Evolutionary conservation across 2,797 vertebrate species (phyloP), one percentile per base, ranked within the genome.

Genomic region (Liasis olivaceus): DNA sequence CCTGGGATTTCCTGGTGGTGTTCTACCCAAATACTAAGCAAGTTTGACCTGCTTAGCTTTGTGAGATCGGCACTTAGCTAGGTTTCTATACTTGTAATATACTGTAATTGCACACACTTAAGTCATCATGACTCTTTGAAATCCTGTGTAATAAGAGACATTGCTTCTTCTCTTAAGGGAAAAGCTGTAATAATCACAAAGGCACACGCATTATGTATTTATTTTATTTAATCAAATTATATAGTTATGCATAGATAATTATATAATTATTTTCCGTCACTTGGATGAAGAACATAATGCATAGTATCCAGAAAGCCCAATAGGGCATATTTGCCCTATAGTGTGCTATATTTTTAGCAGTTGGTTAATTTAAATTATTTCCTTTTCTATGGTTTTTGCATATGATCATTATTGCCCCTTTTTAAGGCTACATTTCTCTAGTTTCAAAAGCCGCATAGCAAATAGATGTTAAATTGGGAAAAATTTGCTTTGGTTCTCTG

Each of bases 241-340:
- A 66, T 4, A n/a, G 28, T 66, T 28, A 66, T n/a, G 14, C n/a
- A 13, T n/a, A n/a, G n/a, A n/a, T 66, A 63, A 26, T 63, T 63
- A 63, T 63, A 63, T 96, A 96, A 96, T 97, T 97, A 97, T 95
- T 94, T 94, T 89, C 88, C 95, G 90, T 95, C 85, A 90, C 93
- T 95, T 6, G n/a, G 94, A 94, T 96, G 94, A 96, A 96, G 96
- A 96, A 94, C 95, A 5, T 96, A 95, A 96, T 95, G 87, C 95
- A 93, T 94, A 95, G 95, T 95, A 95, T 95, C 81, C 88, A 94
- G 95, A 94, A 93, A 94, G 95, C 94, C 95, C 89, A 85, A 91
- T 62, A 93, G 96, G 84, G 93, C 94, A 93, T 95, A 96, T 95
- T 96, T 96, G 94, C 72, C 89, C 95, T 85, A 91, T 87, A 91